Evolutionary conservation across 2,888 invertebrate genomes (phyloP).

Genomic region (Tetanocera ferruginea): DNA sequence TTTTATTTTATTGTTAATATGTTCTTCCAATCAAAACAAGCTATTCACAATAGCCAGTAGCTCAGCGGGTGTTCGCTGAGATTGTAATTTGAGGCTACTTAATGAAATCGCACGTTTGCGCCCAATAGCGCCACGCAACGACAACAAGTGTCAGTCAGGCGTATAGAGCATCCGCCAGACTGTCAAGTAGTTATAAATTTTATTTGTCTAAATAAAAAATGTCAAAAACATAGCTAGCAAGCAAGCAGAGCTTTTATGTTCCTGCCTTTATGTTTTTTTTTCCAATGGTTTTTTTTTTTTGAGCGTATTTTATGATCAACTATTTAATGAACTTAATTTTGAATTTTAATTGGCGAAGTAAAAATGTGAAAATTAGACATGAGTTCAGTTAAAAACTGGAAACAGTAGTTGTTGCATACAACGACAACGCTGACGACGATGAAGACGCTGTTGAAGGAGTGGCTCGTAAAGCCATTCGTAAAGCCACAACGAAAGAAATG

Average conservation of each 20-base stretch:
- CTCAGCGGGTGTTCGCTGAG: constrained; percentile 39
- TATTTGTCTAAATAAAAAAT: no score
- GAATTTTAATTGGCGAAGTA: constrained; percentile 31
- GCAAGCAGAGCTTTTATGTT: no score
- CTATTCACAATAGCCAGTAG: background rate
- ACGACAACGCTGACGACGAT: background rate
- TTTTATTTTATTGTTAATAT: background rate
- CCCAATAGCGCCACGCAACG: background rate
- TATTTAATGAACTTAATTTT: constrained; percentile 25
- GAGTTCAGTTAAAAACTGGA: constrained; percentile 23
- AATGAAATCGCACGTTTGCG: constrained; percentile 39
- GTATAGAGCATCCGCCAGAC: background rate
- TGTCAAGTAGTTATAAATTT: no score
- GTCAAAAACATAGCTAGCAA: no score
- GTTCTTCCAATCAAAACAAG: constrained; percentile 5
- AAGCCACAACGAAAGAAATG: background rate
- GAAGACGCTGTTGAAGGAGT: background rate
- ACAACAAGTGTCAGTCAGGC: background rate
- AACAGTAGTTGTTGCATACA: background rate
- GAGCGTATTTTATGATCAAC: background rate
- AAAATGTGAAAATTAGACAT: constrained; percentile 27
- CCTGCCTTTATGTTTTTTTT: no score
- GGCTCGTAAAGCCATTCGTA: background rate
- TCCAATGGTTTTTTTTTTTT: no score
- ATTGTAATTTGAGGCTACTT: constrained; percentile 45